A percentile compares a stretch with the other conserved stretches of the same genome.
Evolutionary conservation across 2,797 vertebrate species (phyloP).

Genomic region (Pteronotus mesoamericanus): DNA sequence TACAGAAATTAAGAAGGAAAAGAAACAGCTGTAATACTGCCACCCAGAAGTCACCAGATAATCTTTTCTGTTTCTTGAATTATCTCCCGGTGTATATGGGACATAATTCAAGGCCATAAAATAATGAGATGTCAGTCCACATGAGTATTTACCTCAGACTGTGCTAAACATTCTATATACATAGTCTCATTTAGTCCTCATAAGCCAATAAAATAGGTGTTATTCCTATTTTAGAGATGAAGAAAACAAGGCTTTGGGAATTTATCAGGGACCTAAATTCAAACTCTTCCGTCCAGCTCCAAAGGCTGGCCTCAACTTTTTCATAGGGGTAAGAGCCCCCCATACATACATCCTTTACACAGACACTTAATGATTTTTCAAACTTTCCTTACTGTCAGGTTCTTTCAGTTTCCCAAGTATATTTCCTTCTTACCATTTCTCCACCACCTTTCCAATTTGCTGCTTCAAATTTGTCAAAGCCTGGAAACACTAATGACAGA

Average conservation of each 20-base stretch:
- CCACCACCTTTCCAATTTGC: neutral
- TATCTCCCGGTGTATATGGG: neutral
- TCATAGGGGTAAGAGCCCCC: neutral
- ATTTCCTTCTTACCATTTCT: neutral
- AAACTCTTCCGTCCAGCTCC: neutral
- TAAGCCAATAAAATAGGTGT: neutral
- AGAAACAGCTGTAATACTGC: neutral
- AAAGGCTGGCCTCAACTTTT: neutral
- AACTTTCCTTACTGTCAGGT: neutral
- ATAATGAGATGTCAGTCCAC: neutral
- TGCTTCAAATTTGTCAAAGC: neutral
- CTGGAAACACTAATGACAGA: neutral
- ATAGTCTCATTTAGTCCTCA: neutral
- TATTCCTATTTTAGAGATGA: neutral
- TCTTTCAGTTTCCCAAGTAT: neutral
- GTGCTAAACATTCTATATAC: neutral
- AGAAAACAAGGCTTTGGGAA: neutral
- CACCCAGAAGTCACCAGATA: neutral
- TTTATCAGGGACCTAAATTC: neutral
- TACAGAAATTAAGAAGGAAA: conserved; percentile 9
- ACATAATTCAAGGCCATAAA: neutral
- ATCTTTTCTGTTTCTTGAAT: neutral
- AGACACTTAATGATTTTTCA: neutral
- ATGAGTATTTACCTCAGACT: neutral
- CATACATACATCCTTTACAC: neutral